Evolutionary conservation across 2,888 invertebrate species (phyloP), one percentile per base, ranked within the genome.

Genomic region (Caradrina clavipalpis): DNA sequence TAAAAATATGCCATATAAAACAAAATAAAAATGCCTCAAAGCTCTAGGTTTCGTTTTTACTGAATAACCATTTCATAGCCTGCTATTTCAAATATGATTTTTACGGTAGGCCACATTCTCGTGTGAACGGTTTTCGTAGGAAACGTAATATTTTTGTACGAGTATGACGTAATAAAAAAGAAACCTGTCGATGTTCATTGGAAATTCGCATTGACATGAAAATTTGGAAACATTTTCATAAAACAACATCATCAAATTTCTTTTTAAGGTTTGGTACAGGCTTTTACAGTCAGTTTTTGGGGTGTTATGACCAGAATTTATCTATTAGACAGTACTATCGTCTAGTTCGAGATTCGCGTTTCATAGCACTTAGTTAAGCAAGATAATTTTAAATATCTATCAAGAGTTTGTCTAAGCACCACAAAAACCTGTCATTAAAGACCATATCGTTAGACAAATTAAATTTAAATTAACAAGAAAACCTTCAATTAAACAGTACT

Each of bases 41-140:
- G 76, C 39, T 47, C 31, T 51, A 69, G 61, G 68, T 66, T 80
- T 69, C 70, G 77, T 83, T 87, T 87, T 82, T 82, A 82, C 79
- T 70, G 79, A 85, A 82, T 80, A 85, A 76, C 82, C 68, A 79
- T 87, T 87, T 87, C 86, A 87, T 86, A 81, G 56, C 60, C 45
- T 80, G 72, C 26, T 70, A 82, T 62, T 75, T 73, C 80, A 79
- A 79, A 79, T 84, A 86, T 84, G 82, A 84, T 79, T 84, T 80
- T 82, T 84, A 83, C 67, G 76, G 76, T 69, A 75, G 77, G 72
- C 80, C 85, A 85, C 83, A 71, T 75, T 70, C 83, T 82, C 81
- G 79, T 68, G 68, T 75, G 76, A 78, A 78, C 58, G 76, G 77
- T 71, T 82, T 26, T 83, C 76, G 69, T 57, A 71, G 72, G 68